These are phyloP conservation scores for Julus scanicus DNA, from an alignment of 2,888 invertebrate genomes.

Conservation along the genomic window DNA sequence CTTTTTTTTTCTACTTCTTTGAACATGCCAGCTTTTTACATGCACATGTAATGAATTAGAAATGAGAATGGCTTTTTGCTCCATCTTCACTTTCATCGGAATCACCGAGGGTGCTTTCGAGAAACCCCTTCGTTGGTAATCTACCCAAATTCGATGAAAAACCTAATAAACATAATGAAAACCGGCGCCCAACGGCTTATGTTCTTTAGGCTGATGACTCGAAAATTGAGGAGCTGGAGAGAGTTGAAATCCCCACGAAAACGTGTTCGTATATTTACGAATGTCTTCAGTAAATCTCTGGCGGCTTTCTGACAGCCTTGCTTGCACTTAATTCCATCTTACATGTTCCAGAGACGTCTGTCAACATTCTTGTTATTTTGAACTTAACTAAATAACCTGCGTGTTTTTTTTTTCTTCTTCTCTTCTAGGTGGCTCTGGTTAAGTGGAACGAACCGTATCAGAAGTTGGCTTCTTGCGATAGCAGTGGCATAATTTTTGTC, in stretches of 20 bases:
- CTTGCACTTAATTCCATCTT: neutral
- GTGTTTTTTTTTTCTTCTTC: neutral
- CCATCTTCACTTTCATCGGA: neutral
- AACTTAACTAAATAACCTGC: slow-evolving; percentile 1
- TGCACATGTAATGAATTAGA: slow-evolving; percentile 45
- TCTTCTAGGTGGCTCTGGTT: slow-evolving; percentile 84
- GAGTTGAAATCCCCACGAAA: neutral
- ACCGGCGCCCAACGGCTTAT: neutral
- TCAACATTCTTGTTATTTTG: neutral
- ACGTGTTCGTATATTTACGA: neutral
- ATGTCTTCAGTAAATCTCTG: neutral
- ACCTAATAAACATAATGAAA: slow-evolving; percentile 39
- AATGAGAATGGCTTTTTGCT: neutral
- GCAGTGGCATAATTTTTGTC: slow-evolving; percentile 97
- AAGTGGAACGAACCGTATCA: slow-evolving; percentile 99
- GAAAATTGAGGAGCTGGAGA: neutral
- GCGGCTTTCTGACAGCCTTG: neutral
- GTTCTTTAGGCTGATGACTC: neutral
- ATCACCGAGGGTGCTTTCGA: neutral
- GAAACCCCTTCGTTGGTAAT: neutral
- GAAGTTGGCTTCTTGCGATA: slow-evolving; percentile 97
- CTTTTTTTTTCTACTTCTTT: neutral
- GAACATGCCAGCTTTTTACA: neutral
- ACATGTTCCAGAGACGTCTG: neutral
- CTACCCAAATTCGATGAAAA: neutral